Evolutionary conservation across 2,888 invertebrate species (phyloP), one percentile per base, ranked within the genome.

Genomic region (Lydus trimaculatus): DNA sequence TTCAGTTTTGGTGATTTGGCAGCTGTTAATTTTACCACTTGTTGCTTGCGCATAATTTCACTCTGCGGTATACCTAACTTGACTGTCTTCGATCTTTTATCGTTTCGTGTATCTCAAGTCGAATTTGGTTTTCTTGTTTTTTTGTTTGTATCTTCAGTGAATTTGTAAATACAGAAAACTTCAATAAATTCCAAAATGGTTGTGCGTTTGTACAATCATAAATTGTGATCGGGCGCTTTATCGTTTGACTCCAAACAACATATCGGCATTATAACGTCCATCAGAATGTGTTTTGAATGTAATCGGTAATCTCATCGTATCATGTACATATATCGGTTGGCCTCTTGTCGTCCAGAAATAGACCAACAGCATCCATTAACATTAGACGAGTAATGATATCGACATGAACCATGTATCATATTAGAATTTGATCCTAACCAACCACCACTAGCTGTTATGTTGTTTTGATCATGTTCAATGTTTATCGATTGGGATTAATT

Each of bases 221-320:
- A 79, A 81, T 80, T 79, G 76, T 76, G 78, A 80, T 79, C 76
- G 73, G 70, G 69, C 72, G 65, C 70, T 76, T 79, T 79, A 79
- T 79, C 78, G 76, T 73, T 75, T 2, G 70, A 72, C 76, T 76
- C 77, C 79, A 78, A 76, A 78, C 75, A 81, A 81, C 80, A 79
- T 81, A 81, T 81, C 79, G 78, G 80, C 79, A 83, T 83, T 83
- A 82, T 81, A 82, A 82, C 76, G 83, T 83, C 83, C 81, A 81
- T 83, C 83, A 82, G 80, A 79, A 77, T 75, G 81, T 81, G n/a
- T 17, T 43, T 81, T 82, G 79, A 82, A 83, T 82, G 80, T 78
- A 82, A 83, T 82, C 82, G 68, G 43, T 65, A 68, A 71, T 68
- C 67, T 63, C 70, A 70, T 70, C 70, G 70, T 62, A 70, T 66